A percentile compares a stretch with the other conserved stretches of the same genome.
These are phyloP conservation scores for Hymenochirus boettgeri DNA, from an alignment of 2,113 vertebrate genomes.

Conservation along the genomic window DNA sequence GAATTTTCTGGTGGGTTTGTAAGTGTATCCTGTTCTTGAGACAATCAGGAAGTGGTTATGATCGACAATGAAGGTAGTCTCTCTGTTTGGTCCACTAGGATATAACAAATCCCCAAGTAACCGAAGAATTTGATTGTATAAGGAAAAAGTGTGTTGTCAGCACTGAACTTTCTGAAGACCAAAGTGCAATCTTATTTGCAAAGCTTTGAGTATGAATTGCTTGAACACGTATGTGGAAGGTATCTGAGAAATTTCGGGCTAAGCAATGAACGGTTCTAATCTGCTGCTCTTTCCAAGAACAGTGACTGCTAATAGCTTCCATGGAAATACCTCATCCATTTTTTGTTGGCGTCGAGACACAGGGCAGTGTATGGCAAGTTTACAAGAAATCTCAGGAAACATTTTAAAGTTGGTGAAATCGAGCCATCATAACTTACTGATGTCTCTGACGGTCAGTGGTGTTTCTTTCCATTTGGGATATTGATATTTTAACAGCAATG, in stretches of 20 bases:
- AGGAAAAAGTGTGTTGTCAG: conserved; percentile 88
- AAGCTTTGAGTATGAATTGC: conserved; percentile 87
- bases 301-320: conserved; percentile 92
- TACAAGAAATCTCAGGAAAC: conserved; percentile 95
- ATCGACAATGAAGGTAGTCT: conserved; percentile 93
- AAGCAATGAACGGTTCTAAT: conserved; percentile 90
- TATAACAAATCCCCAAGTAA: conserved; percentile 82
- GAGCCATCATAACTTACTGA: conserved; percentile 88
- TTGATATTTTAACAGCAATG: conserved; percentile 98
- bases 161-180: conserved; percentile 93
- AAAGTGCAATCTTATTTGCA: conserved; percentile 93
- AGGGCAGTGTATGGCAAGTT: conserved; percentile 94
- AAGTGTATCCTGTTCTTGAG: conserved; percentile 90
- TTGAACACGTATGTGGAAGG: conserved; percentile 92
- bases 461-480: conserved; percentile 96
- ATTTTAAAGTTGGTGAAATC: conserved; percentile 96
- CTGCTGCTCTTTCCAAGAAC: conserved; percentile 90
- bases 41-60: conserved; percentile 93
- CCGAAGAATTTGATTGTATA: conserved; percentile 93
- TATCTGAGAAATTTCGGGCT: conserved; percentile 94
- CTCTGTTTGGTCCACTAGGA: conserved; percentile 95
- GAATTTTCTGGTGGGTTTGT: conserved; percentile 96
- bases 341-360: conserved; percentile 97
- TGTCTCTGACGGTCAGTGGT: conserved; percentile 92
- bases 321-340: conserved; percentile 98